These are phyloP conservation scores for Sarcophaga subvicina DNA, from an alignment of 2,888 invertebrate species.

Conservation along the genomic window DNA sequence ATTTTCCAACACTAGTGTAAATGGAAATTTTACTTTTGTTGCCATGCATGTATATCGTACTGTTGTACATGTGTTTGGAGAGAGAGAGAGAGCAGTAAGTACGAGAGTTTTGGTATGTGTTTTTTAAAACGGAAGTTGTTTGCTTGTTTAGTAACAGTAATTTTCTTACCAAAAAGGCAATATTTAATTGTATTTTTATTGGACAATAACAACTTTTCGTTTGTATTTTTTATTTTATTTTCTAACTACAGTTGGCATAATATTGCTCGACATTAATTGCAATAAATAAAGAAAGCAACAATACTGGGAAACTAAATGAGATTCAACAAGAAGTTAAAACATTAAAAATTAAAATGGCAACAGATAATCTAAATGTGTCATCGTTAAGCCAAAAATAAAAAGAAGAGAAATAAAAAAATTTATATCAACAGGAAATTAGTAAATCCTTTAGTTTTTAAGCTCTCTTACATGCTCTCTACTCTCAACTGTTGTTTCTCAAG, in stretches of 20 bases:
- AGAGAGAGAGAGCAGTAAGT: not conserved
- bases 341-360: constrained; percentile 2
- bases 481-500: not conserved
- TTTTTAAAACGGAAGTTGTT: constrained; percentile 47
- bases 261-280: constrained; percentile 32
- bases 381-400: constrained; percentile 14
- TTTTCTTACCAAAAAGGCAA: constrained; percentile 55
- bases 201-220: constrained; percentile 35
- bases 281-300: constrained; percentile 39
- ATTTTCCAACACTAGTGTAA: too few species aligned
- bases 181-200: constrained; percentile 66
- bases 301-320: not conserved
- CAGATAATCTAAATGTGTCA: constrained; percentile 52
- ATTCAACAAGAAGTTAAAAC: constrained; percentile 6
- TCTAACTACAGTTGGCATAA: constrained; percentile 53
- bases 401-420: not conserved
- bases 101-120: not conserved
- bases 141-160: constrained; percentile 30
- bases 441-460: not conserved
- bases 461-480: not conserved
- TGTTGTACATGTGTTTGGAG: not conserved
- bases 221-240: not conserved
- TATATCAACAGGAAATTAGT: constrained; percentile 51
- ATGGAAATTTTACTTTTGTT: too few species aligned
- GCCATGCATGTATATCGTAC: not conserved